Conservation (phyloP, 2,113 vertebrate genomes). For the Ia io region DNA sequence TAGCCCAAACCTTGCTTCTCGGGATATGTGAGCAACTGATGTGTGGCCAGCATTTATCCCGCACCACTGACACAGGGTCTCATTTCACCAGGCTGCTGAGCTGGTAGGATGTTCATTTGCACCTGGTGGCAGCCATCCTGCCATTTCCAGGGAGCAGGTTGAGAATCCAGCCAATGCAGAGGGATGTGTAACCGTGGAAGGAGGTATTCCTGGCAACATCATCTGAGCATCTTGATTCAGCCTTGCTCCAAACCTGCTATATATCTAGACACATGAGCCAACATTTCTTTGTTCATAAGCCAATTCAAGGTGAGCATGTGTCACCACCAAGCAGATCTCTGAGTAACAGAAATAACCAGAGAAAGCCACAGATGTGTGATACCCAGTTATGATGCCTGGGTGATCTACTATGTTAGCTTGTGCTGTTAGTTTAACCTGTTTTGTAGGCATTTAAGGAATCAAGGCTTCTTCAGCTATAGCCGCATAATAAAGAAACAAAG, state of each 20-base stretch:
- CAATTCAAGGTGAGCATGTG: neutral
- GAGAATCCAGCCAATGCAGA: neutral
- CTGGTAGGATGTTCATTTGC: rapidly evolving
- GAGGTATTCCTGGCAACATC: neutral
- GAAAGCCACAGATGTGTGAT: neutral
- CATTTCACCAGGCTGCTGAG: neutral
- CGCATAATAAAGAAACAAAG: too few relatives aligned
- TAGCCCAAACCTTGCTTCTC: neutral
- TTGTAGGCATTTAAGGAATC: neutral
- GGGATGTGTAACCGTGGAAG: neutral
- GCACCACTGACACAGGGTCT: neutral
- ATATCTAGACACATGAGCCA: neutral
- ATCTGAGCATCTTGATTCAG: neutral
- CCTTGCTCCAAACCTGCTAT: neutral
- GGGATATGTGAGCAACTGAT: neutral
- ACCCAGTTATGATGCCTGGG: neutral
- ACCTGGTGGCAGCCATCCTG: neutral
- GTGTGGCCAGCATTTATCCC: too few relatives aligned
- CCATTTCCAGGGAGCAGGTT: neutral
- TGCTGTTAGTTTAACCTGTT: neutral
- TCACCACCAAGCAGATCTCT: neutral
- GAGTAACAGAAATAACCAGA: neutral
- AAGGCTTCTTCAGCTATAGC: neutral
- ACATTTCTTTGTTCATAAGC: neutral
- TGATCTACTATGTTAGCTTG: neutral